Evolutionary conservation across 2,888 invertebrate species (phyloP).

Genomic region (Drosophila leonis): DNA sequence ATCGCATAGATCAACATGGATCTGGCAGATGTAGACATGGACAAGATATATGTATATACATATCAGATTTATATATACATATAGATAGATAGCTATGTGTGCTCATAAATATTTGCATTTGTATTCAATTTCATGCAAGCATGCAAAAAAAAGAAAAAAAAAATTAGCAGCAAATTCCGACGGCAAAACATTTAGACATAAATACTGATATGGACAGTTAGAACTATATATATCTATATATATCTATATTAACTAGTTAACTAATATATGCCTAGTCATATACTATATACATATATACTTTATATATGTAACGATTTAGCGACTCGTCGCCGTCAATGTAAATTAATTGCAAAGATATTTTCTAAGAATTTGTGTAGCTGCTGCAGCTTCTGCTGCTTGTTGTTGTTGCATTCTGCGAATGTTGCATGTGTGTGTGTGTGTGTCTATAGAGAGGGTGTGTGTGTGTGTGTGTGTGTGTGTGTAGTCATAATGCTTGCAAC

Average conservation of each 20-base stretch:
- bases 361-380: conserved; percentile 45
- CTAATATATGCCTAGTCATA: neutral
- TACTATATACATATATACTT: neutral
- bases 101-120: conserved; percentile 43
- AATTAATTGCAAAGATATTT: conserved; percentile 55
- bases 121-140: conserved; percentile 62
- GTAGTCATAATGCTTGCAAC: conserved; percentile 3
- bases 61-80: neutral
- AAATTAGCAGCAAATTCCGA: conserved; percentile 38
- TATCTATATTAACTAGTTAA: neutral
- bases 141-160: conserved; percentile 29
- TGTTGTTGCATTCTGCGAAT: conserved; percentile 42
- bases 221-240: neutral
- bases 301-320: conserved; percentile 1
- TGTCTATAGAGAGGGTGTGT: too few species aligned
- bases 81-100: neutral
- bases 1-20: conserved; percentile 19
- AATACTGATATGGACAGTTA: neutral
- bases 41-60: neutral
- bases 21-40: conserved; percentile 15
- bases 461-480: neutral
- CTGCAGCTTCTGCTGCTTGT: neutral
- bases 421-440: neutral
- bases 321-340: conserved; percentile 32
- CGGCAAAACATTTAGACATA: conserved; percentile 48